Evolutionary conservation across 2,113 vertebrate genomes (phyloP).

Genomic region (Cyrtonyx montezumae): DNA sequence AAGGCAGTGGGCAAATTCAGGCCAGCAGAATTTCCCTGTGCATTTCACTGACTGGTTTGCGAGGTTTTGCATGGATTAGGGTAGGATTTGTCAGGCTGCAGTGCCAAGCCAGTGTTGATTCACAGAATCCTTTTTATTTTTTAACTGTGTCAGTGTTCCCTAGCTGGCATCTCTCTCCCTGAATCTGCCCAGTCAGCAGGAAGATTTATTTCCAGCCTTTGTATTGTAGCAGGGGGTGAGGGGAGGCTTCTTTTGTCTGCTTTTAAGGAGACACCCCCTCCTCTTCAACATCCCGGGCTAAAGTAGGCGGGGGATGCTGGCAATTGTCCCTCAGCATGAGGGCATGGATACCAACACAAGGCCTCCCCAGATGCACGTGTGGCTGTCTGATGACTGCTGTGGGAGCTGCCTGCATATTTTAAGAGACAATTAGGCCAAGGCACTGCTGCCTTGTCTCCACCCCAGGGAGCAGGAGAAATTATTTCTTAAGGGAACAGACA

Average conservation of each 20-base stretch:
- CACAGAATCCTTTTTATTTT: slow-evolving; percentile 24
- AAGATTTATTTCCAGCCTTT: slow-evolving; percentile 35
- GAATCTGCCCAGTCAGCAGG: not conserved
- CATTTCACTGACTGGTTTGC: not conserved
- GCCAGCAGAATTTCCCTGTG: not conserved
- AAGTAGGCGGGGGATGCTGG: not conserved
- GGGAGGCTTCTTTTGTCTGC: slow-evolving; percentile 12
- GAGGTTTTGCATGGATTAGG: not conserved
- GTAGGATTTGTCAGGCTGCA: not conserved
- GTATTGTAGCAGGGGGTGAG: not conserved
- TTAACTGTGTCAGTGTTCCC: not conserved
- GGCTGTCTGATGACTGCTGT: slow-evolving; percentile 23
- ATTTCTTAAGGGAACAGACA: slow-evolving; percentile 39
- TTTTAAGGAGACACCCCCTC: not conserved
- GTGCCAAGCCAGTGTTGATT: slow-evolving; percentile 46
- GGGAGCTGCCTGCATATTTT: slow-evolving; percentile 63
- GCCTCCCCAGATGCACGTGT: slow-evolving; percentile 12
- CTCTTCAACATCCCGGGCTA: not conserved
- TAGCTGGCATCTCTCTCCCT: not conserved
- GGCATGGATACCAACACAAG: slow-evolving; percentile 20
- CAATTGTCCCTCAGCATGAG: slow-evolving; percentile 5
- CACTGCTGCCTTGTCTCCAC: not conserved
- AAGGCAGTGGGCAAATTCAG: not conserved
- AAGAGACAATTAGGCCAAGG: not conserved
- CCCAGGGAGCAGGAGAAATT: not conserved